These are phyloP conservation scores for Macrobrachium rosenbergii DNA, from an alignment of 1,140 invertebrate species.

Conservation along the genomic window DNA sequence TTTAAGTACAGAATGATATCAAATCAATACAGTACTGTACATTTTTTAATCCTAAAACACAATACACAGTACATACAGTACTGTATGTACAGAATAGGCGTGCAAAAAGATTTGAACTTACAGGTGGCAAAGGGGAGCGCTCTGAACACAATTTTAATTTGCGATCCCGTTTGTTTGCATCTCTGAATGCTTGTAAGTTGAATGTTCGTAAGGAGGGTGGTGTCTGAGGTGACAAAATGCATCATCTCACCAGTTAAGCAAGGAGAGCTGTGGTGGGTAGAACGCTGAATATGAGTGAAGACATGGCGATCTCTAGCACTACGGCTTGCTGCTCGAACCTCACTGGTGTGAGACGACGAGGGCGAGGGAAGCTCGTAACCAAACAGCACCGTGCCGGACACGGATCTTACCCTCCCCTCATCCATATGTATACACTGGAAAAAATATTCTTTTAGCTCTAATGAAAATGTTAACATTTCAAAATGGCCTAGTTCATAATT, in stretches of 20 bases:
- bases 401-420: slow-evolving; percentile 46
- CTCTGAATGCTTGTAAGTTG: no score
- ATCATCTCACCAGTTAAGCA: slow-evolving; percentile 52
- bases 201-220: no score
- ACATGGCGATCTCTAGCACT: slow-evolving; percentile 68
- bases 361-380: slow-evolving; percentile 73
- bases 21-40: not conserved
- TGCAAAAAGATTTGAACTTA: no score
- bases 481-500: no score
- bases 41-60: no score
- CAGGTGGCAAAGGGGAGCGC: no score
- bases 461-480: not conserved
- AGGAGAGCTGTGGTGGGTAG: slow-evolving; percentile 66
- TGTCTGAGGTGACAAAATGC: not conserved
- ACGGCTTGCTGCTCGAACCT: slow-evolving; percentile 49
- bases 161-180: no score
- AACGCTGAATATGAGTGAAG: slow-evolving; percentile 72
- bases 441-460: not conserved
- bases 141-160: no score
- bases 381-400: slow-evolving; percentile 70
- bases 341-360: slow-evolving; percentile 44
- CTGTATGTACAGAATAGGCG: no score
- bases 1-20: not conserved
- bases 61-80: no score
- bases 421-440: slow-evolving; percentile 57